Evolutionary conservation across 2,888 invertebrate genomes (phyloP).

Genomic region (Ichneumoninae sp.): DNA sequence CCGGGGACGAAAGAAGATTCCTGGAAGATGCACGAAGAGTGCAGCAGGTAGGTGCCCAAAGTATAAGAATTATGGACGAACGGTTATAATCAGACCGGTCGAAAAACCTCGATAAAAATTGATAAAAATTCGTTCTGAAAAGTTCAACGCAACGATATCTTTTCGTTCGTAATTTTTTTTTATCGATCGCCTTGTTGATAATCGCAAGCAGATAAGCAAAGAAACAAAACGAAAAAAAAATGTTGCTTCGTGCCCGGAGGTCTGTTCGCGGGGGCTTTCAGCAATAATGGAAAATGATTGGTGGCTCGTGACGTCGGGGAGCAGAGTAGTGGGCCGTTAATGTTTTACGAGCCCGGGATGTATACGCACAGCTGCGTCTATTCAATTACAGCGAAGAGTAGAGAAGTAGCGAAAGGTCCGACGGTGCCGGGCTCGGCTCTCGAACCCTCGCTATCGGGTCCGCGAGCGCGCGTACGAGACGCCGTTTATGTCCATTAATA

Average conservation of each 20-base stretch:
- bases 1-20: background rate
- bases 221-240: slow-evolving; percentile 64
- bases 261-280: slow-evolving; percentile 41
- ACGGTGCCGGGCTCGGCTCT: background rate
- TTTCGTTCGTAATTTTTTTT: background rate
- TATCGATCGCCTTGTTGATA: background rate
- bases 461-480: slow-evolving; percentile 52
- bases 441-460: slow-evolving; percentile 23
- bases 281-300: slow-evolving; percentile 76
- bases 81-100: background rate
- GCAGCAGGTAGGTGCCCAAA: slow-evolving; percentile 7
- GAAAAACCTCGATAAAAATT: background rate
- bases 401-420: slow-evolving; percentile 44
- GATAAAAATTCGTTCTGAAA: background rate
- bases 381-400: slow-evolving; percentile 77
- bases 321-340: slow-evolving; percentile 75
- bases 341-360: slow-evolving; percentile 77
- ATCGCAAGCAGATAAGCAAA: slow-evolving; percentile 59
- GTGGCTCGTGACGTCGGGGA: slow-evolving; percentile 54
- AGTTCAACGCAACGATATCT: background rate
- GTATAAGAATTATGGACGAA: background rate
- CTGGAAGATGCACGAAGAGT: background rate
- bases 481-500: slow-evolving; percentile 78
- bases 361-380: slow-evolving; percentile 76
- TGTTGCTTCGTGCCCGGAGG: slow-evolving; percentile 49